Evolutionary conservation across 2,888 invertebrate genomes (phyloP), one percentile per base, ranked within the genome.

Genomic region (Scelioninae gen. 1): DNA sequence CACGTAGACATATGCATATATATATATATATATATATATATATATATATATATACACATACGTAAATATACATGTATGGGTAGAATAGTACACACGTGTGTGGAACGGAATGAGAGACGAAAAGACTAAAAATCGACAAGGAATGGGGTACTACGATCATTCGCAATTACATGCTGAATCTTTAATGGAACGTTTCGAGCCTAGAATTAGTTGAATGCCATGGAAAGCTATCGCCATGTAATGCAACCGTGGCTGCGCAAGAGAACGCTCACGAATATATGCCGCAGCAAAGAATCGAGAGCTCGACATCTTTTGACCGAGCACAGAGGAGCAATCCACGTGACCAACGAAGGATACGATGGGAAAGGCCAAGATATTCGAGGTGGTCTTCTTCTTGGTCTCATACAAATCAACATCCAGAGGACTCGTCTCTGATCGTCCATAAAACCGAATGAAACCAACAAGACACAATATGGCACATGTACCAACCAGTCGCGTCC

Each of bases 131-230:
- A 82, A 80, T 76, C 66, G 81, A 72, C 72, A 74, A 65, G 75
- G 78, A 81, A 85, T 55, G 53, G 81, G 85, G 81, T 56, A 65
- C 82, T 84, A 86, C 89, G 91, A 91, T 91, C 90, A 88, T 89
- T 87, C 91, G 92, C 92, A 92, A 92, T 92, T 92, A 92, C 91
- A 92, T 91, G 92, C 91, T 92, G 92, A 92, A 92, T 92, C 92
- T 92, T 92, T 92, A 92, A 92, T 92, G 91, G 92, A 90, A 92
- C 90, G 91, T 91, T 92, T 91, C 89, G 90, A 92, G 90, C 86
- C 91, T 92, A 91, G 88, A 92, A 92, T 92, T 92, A 92, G 91
- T 89, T 88, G 92, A 91, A 91, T 90, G 88, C 90, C 87, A 90
- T 88, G 90, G 91, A 91, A 91, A 90, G 88, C 90, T 88, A 89